A percentile compares a stretch with the other conserved stretches of the same genome.
These are phyloP conservation scores for Diplolepis rosae DNA, from an alignment of 2,888 invertebrate genomes.

Conservation along the genomic window DNA sequence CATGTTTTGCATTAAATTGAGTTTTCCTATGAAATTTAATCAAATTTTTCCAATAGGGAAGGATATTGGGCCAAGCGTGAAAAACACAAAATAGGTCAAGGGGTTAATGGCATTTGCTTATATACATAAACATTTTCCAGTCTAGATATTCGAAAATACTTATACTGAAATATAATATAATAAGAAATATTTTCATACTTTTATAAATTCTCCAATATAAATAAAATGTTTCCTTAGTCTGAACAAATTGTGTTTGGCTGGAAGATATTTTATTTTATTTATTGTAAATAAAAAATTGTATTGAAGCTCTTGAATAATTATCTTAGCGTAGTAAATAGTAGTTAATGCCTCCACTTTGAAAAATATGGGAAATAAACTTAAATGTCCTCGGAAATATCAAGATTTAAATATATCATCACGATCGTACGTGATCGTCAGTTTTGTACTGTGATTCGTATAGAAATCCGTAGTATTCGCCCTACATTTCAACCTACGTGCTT, in stretches of 20 bases:
- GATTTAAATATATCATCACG: conserved; percentile 8
- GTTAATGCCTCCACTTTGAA: no score
- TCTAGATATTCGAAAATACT: not conserved
- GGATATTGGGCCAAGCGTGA: no score
- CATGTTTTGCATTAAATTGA: no score
- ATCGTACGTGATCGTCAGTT: conserved; percentile 21
- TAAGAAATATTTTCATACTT: not conserved
- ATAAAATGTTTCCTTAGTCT: not conserved
- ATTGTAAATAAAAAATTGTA: no score
- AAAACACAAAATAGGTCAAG: no score
- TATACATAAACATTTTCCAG: conserved; percentile 26
- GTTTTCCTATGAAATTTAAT: no score
- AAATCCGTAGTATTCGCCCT: conserved; percentile 14
- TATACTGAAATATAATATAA: not conserved
- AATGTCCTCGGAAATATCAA: conserved; percentile 23
- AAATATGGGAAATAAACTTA: no score
- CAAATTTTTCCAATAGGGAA: no score
- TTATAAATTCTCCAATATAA: not conserved
- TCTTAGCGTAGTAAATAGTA: no score
- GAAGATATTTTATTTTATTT: not conserved
- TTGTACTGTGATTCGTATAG: conserved; percentile 27
- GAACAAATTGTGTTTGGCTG: not conserved
- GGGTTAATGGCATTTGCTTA: conserved; percentile 32
- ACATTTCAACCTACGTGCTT: conserved; percentile 26
- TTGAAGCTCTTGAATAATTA: no score